A percentile compares a stretch with the other conserved stretches of the same genome.
These are phyloP conservation scores for Reinhardtius hippoglossoides DNA, from an alignment of 2,113 vertebrate species.

Conservation along the genomic window DNA sequence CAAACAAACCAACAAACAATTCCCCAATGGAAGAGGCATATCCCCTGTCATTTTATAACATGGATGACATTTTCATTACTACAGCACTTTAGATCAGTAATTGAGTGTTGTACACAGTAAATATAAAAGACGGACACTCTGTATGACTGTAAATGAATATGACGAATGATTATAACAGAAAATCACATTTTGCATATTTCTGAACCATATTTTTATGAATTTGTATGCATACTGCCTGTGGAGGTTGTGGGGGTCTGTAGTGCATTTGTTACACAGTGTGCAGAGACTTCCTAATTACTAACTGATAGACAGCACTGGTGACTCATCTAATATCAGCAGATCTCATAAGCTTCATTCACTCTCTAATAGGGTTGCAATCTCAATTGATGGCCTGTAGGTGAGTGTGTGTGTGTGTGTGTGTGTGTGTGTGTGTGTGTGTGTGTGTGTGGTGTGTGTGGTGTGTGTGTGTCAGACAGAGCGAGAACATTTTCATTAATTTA, in stretches of 20 bases:
- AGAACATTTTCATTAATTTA: conserved; percentile 59
- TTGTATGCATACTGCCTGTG: not conserved
- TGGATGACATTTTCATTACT: no score
- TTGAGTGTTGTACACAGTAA: no score
- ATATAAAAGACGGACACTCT: no score
- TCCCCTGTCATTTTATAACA: no score
- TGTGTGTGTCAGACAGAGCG: conserved; percentile 1
- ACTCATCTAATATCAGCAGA: conserved; percentile 66
- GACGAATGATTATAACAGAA: no score
- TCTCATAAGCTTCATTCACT: conserved; percentile 60
- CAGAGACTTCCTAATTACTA: conserved; percentile 57
- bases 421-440: no score
- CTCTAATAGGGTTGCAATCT: conserved; percentile 61
- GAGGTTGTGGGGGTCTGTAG: not conserved
- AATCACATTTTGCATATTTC: no score
- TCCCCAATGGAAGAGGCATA: no score
- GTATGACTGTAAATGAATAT: no score
- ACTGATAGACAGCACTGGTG: conserved; percentile 60
- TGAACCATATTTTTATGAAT: not conserved
- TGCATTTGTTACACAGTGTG: conserved; percentile 33
- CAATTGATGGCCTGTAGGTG: conserved; percentile 28
- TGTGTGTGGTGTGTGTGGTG: not conserved
- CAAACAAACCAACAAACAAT: no score
- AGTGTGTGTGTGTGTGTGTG: not conserved
- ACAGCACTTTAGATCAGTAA: no score